Conservation (phyloP, 2,888 invertebrate species). For the Orthosia gracilis region DNA sequence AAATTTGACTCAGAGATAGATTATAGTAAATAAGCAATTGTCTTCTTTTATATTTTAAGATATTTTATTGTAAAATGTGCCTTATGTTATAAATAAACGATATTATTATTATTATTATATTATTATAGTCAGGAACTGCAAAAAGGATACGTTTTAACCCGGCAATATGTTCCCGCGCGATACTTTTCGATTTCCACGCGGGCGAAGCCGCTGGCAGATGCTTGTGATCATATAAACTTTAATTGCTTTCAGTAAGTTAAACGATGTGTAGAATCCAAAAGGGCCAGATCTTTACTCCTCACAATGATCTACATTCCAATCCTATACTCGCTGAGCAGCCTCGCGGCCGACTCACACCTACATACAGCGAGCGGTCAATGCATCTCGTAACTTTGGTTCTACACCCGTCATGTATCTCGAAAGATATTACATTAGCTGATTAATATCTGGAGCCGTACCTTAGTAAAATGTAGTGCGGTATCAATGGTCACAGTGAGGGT, state of each 20-base stretch:
- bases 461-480: slow-evolving; percentile 8
- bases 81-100: no score
- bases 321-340: slow-evolving; percentile 44
- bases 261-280: neutral
- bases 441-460: slow-evolving; percentile 12
- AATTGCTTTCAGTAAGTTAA: neutral
- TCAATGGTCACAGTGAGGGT: slow-evolving; percentile 1
- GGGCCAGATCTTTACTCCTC: neutral
- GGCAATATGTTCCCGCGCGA: no score
- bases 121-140: no score
- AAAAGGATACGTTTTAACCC: no score
- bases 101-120: no score
- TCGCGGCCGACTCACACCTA: neutral
- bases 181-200: no score
- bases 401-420: slow-evolving; percentile 8
- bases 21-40: no score
- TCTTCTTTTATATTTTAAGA: no score
- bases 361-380: slow-evolving; percentile 5
- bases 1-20: no score
- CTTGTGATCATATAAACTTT: no score
- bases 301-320: slow-evolving; percentile 47
- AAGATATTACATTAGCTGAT: slow-evolving; percentile 31
- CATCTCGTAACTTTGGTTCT: slow-evolving; percentile 13
- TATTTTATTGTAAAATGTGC: no score
- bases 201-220: no score